A percentile compares a stretch with the other conserved stretches of the same genome.
Evolutionary conservation across 2,113 vertebrate genomes (phyloP).

Genomic region (Prionailurus bengalensis): DNA sequence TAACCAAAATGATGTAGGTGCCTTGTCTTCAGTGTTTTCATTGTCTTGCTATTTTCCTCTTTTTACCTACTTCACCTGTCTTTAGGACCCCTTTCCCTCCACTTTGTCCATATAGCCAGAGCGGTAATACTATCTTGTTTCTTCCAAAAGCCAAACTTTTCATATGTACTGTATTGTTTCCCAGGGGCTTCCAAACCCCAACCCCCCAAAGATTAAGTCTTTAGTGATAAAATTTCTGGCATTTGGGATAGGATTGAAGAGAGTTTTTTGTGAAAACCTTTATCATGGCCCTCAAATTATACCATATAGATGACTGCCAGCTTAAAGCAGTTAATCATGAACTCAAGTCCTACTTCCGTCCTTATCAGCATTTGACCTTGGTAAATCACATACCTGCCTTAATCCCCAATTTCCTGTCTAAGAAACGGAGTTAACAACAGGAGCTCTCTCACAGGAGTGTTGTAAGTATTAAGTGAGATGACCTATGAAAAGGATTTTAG

Average conservation of each 20-base stretch:
- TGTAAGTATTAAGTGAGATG: not conserved
- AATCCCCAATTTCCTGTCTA: conserved; percentile 22
- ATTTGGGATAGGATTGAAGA: conserved; percentile 44
- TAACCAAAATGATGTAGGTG: conserved; percentile 28
- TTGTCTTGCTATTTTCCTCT: not conserved
- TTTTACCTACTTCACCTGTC: not conserved
- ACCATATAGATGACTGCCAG: not conserved
- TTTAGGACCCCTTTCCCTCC: not conserved
- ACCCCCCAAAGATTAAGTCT: conserved; percentile 6
- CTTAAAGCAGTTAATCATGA: not conserved
- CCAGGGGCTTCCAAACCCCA: not conserved
- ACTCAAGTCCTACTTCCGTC: not conserved
- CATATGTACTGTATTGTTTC: not conserved
- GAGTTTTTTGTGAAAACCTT: conserved; percentile 53
- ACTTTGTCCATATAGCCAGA: not conserved
- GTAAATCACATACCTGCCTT: conserved; percentile 31
- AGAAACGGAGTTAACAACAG: not conserved
- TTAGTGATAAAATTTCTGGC: conserved; percentile 36
- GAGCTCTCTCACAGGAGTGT: not conserved
- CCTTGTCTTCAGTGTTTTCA: not conserved
- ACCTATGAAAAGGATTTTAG: not conserved
- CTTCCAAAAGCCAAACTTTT: not conserved
- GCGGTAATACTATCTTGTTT: not conserved
- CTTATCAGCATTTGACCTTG: not conserved
- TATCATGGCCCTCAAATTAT: conserved; percentile 7